Percentiles rank a stretch among this genome's conserved stretches.
Conservation (phyloP, 2,113 vertebrate genomes). For the Tichodroma muraria region DNA sequence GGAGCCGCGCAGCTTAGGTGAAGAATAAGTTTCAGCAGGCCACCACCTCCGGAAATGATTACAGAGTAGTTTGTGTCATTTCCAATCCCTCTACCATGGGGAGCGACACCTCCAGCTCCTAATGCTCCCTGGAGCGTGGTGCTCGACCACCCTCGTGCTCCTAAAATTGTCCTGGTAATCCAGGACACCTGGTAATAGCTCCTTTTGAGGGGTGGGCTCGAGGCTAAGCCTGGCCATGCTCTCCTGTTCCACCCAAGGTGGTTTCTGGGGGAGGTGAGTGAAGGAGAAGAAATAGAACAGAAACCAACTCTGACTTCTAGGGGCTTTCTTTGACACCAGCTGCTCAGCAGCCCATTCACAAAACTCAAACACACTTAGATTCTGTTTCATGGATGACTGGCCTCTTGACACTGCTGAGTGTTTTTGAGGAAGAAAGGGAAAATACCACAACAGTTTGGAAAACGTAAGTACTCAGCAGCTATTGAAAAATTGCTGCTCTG, state of each 20-base stretch:
- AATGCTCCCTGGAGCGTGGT: neutral
- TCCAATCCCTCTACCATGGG: neutral
- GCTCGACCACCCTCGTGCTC: neutral
- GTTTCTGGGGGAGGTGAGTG: rapidly evolving
- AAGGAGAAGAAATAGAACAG: neutral
- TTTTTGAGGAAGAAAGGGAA: neutral
- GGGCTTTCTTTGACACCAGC: neutral
- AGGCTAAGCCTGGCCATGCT: neutral
- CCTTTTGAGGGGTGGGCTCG: neutral
- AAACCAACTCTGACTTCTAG: neutral
- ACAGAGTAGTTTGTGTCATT: neutral
- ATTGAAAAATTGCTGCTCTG: neutral
- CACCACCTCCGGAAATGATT: rapidly evolving
- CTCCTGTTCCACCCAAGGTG: neutral
- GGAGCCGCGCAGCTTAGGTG: neutral
- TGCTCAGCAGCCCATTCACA: neutral
- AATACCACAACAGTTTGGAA: neutral
- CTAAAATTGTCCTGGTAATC: neutral
- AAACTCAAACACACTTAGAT: neutral
- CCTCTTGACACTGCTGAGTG: neutral
- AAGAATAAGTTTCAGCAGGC: neutral
- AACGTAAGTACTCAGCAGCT: neutral
- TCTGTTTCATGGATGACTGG: neutral
- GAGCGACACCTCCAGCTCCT: neutral
- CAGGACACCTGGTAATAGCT: neutral